Evolutionary conservation across 2,888 invertebrate species (phyloP).

Genomic region (Strigamia transsilvanica): DNA sequence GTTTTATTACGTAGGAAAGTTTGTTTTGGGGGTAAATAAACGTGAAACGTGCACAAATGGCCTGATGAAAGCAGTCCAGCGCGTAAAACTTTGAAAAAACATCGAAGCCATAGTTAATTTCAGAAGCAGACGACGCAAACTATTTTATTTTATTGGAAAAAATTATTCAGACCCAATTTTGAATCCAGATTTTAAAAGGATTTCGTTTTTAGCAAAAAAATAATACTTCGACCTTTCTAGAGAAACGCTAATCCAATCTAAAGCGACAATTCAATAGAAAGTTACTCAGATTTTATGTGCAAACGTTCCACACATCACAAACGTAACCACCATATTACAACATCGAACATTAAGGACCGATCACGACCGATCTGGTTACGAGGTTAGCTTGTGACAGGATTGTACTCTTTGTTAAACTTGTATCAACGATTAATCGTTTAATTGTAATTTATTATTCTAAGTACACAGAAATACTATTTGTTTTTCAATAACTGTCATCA

Average conservation of each 20-base stretch:
- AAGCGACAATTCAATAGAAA: neutral
- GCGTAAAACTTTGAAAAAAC: neutral
- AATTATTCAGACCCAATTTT: neutral
- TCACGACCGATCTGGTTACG: neutral
- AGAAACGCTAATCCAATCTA: neutral
- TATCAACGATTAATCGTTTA: too few relatives aligned
- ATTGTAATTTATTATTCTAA: too few relatives aligned
- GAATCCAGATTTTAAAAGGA: neutral
- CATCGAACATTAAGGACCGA: neutral
- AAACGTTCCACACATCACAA: neutral
- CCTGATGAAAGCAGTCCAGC: neutral
- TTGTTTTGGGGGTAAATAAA: neutral
- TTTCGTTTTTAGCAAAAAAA: neutral
- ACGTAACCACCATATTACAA: neutral
- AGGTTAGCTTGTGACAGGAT: neutral
- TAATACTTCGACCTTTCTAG: neutral
- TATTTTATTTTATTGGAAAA: neutral
- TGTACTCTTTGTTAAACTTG: neutral
- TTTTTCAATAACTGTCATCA: too few relatives aligned
- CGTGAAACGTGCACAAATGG: neutral
- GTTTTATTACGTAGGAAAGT: constrained; percentile 1
- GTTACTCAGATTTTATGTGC: neutral
- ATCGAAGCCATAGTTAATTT: constrained; percentile 9
- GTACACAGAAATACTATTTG: too few relatives aligned
- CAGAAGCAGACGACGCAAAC: constrained; percentile 8